Evolutionary conservation across 1,140 invertebrate species (phyloP).

Genomic region (Pteromalus puparum): DNA sequence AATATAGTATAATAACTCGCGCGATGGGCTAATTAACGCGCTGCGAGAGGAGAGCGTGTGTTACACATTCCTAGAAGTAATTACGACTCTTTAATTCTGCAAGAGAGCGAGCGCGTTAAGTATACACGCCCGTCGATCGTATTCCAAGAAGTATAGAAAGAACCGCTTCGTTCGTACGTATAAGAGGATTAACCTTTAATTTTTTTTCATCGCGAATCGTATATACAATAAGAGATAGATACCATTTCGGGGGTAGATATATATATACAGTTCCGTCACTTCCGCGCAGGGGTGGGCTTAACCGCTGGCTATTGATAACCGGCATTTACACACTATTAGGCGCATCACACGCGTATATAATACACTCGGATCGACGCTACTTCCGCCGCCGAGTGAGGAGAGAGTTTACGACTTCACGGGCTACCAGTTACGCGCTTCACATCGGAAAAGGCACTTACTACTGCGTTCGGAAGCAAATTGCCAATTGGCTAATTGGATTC

Average conservation of each 20-base stretch:
- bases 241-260: no score
- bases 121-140: neutral
- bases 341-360: no score
- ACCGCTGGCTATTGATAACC: slow-evolving; percentile 63
- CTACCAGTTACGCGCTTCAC: slow-evolving; percentile 46
- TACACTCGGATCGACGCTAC: slow-evolving; percentile 52
- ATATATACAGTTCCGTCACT: no score
- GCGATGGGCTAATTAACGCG: slow-evolving; percentile 17
- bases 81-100: slow-evolving; percentile 13
- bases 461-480: slow-evolving; percentile 10
- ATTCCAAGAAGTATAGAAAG: slow-evolving; percentile 27
- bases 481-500: slow-evolving; percentile 35
- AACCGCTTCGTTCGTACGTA: neutral
- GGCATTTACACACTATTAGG: slow-evolving; percentile 49
- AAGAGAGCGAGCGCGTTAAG: neutral
- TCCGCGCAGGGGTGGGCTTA: slow-evolving; percentile 44
- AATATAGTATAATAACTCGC: neutral
- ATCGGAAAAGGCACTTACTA: neutral
- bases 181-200: neutral
- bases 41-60: no score
- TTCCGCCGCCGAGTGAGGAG: slow-evolving; percentile 60
- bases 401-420: slow-evolving; percentile 61
- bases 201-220: neutral
- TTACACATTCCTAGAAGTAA: slow-evolving; percentile 20
- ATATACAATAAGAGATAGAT: no score